Conservation (phyloP, 2,797 vertebrate genomes). For the Myoxocephalus aenaeus region DNA sequence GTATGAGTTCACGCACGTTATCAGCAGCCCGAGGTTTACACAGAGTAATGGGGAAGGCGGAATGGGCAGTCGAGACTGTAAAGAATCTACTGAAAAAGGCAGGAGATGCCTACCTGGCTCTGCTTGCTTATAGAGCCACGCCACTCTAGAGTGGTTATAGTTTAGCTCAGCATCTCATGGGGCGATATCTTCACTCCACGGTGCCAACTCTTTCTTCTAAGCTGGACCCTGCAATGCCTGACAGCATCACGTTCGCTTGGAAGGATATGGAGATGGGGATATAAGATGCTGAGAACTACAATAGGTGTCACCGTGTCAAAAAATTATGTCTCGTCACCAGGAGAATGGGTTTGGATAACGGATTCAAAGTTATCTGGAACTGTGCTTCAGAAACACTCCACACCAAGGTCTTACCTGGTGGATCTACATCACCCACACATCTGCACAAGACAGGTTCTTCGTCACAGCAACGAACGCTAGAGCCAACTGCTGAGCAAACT, state of each 20-base stretch:
- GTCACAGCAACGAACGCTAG: too few species aligned
- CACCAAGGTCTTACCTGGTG: too few species aligned
- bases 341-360: background rate
- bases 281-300: background rate
- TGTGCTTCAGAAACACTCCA: background rate
- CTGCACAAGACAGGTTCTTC: too few species aligned
- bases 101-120: too few species aligned
- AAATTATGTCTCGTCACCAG: too few species aligned
- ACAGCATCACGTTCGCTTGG: accelerated
- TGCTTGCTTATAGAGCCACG: too few species aligned
- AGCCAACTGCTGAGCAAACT: too few species aligned
- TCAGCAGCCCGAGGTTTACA: too few species aligned
- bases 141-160: background rate
- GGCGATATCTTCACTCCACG: background rate
- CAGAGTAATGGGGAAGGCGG: too few species aligned
- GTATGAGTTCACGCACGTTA: too few species aligned
- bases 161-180: conserved; percentile 8
- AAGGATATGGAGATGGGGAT: background rate
- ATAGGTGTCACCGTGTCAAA: background rate
- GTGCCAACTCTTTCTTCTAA: background rate
- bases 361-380: background rate
- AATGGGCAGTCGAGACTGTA: too few species aligned
- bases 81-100: too few species aligned
- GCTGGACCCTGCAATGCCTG: conserved; percentile 1
- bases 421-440: background rate